Evolutionary conservation across 2,797 vertebrate genomes (phyloP).

Genomic region (Chromis chromis): DNA sequence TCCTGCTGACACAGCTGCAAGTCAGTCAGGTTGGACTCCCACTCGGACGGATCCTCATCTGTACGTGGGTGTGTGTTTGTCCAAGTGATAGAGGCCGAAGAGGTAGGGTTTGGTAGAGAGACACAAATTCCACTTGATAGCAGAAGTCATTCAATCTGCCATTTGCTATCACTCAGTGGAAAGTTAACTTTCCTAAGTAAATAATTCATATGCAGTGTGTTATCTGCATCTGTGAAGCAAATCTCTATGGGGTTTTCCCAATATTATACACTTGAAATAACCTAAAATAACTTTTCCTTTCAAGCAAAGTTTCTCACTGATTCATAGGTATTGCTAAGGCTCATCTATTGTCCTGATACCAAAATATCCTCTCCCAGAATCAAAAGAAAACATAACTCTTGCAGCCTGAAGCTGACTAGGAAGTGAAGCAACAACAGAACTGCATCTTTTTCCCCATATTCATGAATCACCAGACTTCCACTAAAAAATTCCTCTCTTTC

Average conservation of each 20-base stretch:
- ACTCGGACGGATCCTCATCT: conserved; percentile 53
- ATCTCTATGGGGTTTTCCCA: conserved; percentile 34
- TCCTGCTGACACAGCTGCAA: conserved; percentile 76
- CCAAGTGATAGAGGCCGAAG: conserved; percentile 36
- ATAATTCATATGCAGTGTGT: background rate
- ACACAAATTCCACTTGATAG: conserved; percentile 28
- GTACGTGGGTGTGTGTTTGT: conserved; percentile 60
- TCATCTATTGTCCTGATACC: conserved; percentile 33
- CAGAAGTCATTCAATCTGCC: conserved; percentile 12
- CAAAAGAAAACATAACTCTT: conserved; percentile 43
- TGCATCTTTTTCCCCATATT: background rate
- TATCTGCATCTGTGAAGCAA: background rate
- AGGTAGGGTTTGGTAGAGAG: conserved; percentile 16
- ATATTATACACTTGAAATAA: background rate
- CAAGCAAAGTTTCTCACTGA: conserved; percentile 32
- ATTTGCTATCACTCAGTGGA: background rate
- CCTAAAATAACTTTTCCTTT: conserved; percentile 4
- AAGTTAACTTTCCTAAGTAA: conserved; percentile 19
- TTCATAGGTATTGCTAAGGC: conserved; percentile 43
- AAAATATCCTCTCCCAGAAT: conserved; percentile 35
- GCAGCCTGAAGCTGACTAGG: conserved; percentile 50
- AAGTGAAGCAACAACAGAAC: conserved; percentile 51
- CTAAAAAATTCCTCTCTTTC: background rate
- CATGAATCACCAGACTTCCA: conserved; percentile 34
- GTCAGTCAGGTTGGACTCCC: conserved; percentile 54